Evolutionary conservation across 2,888 invertebrate species (phyloP).

Genomic region (Phlogophora meticulosa): DNA sequence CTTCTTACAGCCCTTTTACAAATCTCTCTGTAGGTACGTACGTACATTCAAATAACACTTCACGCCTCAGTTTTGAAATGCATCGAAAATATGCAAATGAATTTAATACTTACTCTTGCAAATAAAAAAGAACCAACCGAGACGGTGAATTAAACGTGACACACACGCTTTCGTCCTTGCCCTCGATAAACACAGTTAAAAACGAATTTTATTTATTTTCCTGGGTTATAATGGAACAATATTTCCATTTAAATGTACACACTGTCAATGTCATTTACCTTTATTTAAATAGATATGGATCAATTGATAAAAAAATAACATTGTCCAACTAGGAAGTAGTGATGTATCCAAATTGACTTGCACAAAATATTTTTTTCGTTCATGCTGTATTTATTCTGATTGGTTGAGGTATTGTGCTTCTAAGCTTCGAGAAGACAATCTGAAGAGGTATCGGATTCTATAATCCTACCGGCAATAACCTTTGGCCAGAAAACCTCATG

Average conservation of each 20-base stretch:
- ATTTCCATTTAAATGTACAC: constrained; percentile 26
- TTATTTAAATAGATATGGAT: constrained; percentile 20
- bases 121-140: constrained; percentile 42
- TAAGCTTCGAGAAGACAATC: neutral
- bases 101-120: constrained; percentile 26
- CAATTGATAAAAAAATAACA: constrained; percentile 23
- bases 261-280: constrained; percentile 37
- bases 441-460: neutral
- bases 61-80: constrained; percentile 43
- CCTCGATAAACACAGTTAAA: constrained; percentile 50
- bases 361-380: neutral
- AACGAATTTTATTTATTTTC: constrained; percentile 52
- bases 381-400: too few species aligned
- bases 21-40: constrained; percentile 13
- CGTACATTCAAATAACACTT: constrained; percentile 42
- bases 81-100: constrained; percentile 47
- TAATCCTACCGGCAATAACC: constrained; percentile 5
- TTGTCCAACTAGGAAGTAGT: constrained; percentile 41
- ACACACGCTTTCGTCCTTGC: constrained; percentile 57
- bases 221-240: constrained; percentile 36
- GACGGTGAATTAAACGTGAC: constrained; percentile 54
- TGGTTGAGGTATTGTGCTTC: neutral
- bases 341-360: constrained; percentile 21
- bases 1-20: constrained; percentile 17
- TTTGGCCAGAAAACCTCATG: constrained; percentile 8